These are phyloP conservation scores for Rynchops niger DNA, from an alignment of 2,113 vertebrate species.

Conservation along the genomic window DNA sequence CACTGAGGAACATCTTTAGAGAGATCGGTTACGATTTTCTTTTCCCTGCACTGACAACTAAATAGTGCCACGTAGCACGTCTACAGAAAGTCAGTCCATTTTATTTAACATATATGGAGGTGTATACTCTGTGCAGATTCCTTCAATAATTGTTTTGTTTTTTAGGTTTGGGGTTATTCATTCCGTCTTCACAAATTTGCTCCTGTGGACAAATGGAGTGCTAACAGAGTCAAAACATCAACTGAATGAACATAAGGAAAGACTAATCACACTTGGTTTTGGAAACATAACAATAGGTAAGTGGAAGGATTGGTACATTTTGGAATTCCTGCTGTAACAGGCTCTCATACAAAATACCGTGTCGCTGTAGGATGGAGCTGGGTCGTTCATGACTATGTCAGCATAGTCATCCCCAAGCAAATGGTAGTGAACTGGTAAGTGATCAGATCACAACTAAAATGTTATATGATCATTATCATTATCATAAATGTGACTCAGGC, in stretches of 20 bases:
- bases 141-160: constrained; percentile 23
- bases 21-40: neutral
- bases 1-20: neutral
- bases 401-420: neutral
- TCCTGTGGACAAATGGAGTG: constrained; percentile 92
- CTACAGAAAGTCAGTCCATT: neutral
- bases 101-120: neutral
- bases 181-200: constrained; percentile 94
- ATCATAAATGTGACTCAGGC: neutral
- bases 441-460: neutral
- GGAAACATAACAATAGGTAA: constrained; percentile 87
- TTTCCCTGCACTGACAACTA: neutral
- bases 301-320: neutral
- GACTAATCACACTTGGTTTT: constrained; percentile 83
- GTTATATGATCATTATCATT: neutral
- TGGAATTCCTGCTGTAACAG: neutral
- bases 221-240: constrained; percentile 94
- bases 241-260: constrained; percentile 87
- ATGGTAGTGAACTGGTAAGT: neutral
- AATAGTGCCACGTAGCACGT: neutral
- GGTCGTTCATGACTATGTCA: neutral
- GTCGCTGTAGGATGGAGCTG: neutral
- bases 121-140: neutral
- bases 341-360: neutral
- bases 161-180: constrained; percentile 95